phyloP scores from a whole-genome alignment of 2,797 vertebrate species.

The Pogonophryne albipinna region DNA sequence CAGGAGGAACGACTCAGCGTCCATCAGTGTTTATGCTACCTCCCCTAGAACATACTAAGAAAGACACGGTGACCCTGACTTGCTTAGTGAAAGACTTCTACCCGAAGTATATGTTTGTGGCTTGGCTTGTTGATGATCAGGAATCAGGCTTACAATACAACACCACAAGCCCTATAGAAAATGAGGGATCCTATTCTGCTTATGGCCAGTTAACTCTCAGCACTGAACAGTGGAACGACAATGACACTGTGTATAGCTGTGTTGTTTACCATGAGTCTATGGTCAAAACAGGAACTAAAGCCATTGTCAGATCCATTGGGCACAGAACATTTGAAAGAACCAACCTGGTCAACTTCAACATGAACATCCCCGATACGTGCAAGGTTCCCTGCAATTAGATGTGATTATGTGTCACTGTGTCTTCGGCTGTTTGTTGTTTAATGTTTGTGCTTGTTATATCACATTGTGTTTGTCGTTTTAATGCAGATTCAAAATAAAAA shows the following conservation, averaged over 20 bases:
- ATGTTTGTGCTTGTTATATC: conserved; percentile 71
- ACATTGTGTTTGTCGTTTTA: conserved; percentile 72
- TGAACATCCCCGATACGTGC: conserved; percentile 72
- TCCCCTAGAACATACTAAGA: conserved; percentile 63
- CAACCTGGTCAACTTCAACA: conserved; percentile 77
- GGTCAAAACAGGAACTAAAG: conserved; percentile 32
- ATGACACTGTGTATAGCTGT: conserved; percentile 56
- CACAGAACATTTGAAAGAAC: conserved; percentile 53
- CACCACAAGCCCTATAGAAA: conserved; percentile 68
- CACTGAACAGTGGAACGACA: conserved; percentile 35
- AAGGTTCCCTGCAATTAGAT: conserved; percentile 59
- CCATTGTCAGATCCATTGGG: conserved; percentile 68
- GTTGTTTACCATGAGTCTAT: conserved; percentile 81
- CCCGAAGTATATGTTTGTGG: conserved; percentile 75
- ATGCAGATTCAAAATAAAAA: conserved; percentile 82
- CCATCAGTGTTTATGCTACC: conserved; percentile 79
- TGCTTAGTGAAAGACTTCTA: conserved; percentile 84
- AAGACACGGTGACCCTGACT: conserved; percentile 71
- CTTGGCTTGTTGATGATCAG: conserved; percentile 81
- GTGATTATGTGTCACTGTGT: conserved; percentile 60
- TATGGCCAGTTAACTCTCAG: conserved; percentile 79
- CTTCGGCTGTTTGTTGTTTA: conserved; percentile 63
- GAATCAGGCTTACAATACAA: background rate
- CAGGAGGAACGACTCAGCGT: conserved; percentile 29
- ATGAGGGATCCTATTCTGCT: conserved; percentile 54